These are phyloP conservation scores for Eilema depressum DNA, from an alignment of 2,888 invertebrate genomes.

Conservation along the genomic window DNA sequence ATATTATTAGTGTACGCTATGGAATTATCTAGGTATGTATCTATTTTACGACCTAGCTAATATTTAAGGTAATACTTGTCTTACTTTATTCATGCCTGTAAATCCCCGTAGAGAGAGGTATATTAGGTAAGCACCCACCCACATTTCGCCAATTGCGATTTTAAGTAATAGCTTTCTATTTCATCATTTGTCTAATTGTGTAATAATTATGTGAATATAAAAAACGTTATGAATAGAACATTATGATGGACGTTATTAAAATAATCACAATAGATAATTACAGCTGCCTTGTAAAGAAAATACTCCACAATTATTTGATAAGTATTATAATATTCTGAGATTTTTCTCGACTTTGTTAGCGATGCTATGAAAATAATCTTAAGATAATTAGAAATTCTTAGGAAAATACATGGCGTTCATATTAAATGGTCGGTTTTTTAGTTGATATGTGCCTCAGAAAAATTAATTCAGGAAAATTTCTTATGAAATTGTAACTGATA, in stretches of 20 bases:
- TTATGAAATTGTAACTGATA: no score
- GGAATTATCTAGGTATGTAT: no score
- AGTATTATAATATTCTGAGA: not conserved
- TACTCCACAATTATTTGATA: not conserved
- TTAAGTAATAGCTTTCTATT: not conserved
- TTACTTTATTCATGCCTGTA: no score
- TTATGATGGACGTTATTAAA: not conserved
- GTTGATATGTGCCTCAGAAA: no score
- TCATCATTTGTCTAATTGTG: not conserved
- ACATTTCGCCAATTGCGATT: not conserved
- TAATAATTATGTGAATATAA: no score
- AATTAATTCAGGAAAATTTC: no score
- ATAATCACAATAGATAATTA: not conserved
- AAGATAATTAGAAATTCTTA: not conserved
- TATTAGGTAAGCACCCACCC: no score
- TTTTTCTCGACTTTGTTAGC: not conserved
- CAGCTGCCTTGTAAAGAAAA: not conserved
- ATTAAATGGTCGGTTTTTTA: no score
- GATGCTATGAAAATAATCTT: not conserved
- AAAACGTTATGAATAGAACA: not conserved
- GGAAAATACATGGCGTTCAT: not conserved
- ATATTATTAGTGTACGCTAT: no score
- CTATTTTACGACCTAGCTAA: no score
- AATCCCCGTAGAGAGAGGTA: no score
- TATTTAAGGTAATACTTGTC: no score